Base-by-base conservation (phyloP, 2,888 invertebrate species). In the Heliconius cydno region DNA sequence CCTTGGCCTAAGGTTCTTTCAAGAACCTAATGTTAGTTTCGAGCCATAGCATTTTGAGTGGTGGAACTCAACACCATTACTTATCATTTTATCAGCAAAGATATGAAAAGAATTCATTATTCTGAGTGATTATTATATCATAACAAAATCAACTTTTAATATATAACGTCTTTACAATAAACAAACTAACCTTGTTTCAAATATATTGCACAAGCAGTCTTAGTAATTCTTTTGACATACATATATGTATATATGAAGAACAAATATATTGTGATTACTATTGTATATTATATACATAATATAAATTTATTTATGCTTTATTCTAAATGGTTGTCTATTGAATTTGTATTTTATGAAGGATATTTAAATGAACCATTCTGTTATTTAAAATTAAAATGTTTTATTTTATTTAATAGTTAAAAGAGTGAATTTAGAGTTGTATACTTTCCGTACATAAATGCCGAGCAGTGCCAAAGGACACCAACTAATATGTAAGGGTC, bases 401-500 rank as follows among this genome's bases (percentile, higher is more conserved):
- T 52, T 6, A 63, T 25, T 63, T 25, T 28, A 13, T 65, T 28
- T 65, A 65, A 28, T 28, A 15, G 4, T 25, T 25, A 4, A 12
- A 28, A 46, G n/a, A n/a, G 12, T 60, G 13, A 73, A n/a, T 34
- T 30, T 13, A 22, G 13, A n/a, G 9, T n/a, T 73, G 57, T 34
- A 57, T 34, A 60, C 22, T n/a, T 60, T 22, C 30, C 7, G 30
- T n/a, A 73, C 7, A 57, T 73, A 34, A 38, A 70, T 70, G 57
- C 60, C 7, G n/a, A 73, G 60, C 73, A 12, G 15, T 73, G 73
- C 73, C 60, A 73, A 73, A 73, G 73, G 73, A 60, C 60, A 60
- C 73, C 57, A 73, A 34, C 34, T 7, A 73, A 60, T 73, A 30
- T 60, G 73, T n/a, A 60, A 57, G 73, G 73, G 73, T 73, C 73